Evolutionary conservation across 1,140 invertebrate genomes (phyloP).

Genomic region (Riptortus pedestris): DNA sequence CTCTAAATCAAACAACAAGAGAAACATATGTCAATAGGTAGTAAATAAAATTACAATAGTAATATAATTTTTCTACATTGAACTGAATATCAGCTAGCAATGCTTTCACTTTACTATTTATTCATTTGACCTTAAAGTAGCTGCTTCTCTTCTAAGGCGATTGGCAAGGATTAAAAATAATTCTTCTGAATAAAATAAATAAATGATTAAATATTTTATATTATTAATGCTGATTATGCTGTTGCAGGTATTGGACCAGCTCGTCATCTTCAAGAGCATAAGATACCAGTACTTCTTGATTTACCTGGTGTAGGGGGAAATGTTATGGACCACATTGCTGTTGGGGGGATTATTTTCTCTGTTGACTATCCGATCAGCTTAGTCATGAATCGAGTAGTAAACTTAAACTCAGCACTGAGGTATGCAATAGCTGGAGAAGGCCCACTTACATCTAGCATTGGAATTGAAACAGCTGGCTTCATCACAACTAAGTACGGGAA

Average conservation of each 20-base stretch:
- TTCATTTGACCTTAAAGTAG: no score
- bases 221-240: no score
- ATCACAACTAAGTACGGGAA: slow-evolving; percentile 80
- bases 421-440: slow-evolving; percentile 70
- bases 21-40: no score
- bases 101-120: no score
- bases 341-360: slow-evolving; percentile 64
- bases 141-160: no score
- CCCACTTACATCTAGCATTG: slow-evolving; percentile 68
- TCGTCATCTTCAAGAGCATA: slow-evolving; percentile 43
- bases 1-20: no score
- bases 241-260: slow-evolving; percentile 52
- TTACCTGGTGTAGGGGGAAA: slow-evolving; percentile 69
- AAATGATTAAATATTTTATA: no score
- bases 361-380: slow-evolving; percentile 70
- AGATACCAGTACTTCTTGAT: slow-evolving; percentile 46
- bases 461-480: slow-evolving; percentile 72
- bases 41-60: no score
- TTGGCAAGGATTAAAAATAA: no score
- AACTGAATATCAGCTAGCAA: no score
- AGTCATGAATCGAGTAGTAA: slow-evolving; percentile 62
- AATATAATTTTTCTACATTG: no score
- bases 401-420: slow-evolving; percentile 60
- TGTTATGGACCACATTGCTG: slow-evolving; percentile 71
- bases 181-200: no score